Evolutionary conservation across 2,113 vertebrate genomes (phyloP), one percentile per base, ranked within the genome.

Genomic region (Rhombomys opimus): DNA sequence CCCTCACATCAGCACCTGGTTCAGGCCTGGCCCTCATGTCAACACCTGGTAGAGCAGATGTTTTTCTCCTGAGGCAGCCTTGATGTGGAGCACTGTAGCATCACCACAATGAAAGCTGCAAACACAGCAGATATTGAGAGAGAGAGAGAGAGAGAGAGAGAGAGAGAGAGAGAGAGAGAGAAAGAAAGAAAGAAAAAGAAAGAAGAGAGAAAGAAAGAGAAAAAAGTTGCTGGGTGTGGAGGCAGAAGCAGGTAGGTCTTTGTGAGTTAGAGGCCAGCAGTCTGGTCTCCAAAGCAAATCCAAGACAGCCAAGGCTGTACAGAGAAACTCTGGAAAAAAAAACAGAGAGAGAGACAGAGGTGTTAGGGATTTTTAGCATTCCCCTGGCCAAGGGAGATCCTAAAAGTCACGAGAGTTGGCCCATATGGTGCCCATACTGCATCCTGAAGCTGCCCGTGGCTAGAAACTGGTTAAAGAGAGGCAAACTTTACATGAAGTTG

Each of bases 401-500:
- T 86, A 41, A 70, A 12, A 22, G 13, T 32, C 73, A 85, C 61
- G 50, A 78, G 35, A 30, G 35, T 87, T 46, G n/a, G 41, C 59
- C 25, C 15, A 78, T 46, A 10, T 14, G 30, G 15, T 78, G 41
- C 30, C 25, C 59, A 35, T 30, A 35, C 67, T 30, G 57, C 46
- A 12, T 1, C 7, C 46, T 76, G 57, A 76, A 61, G 30, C 15
- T 27, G 32, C 41, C 6, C 23, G 25, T 30, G 46, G 73, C 27
- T 59, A 30, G 27, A 80, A 73, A 52, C 54, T 93, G 54, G 87
- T 86, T 87, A 50, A 67, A 61, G 78, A 27, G 46, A 91, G 73
- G 86, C 76, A 84, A 89, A 9, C 54, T 50, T 95, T 86, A 70
- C 41, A 80, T 95, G 70, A 38, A 91, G 67, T 75, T 86, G 88